These are phyloP conservation scores for Xenopus laevis DNA, from an alignment of 2,113 vertebrate species.

Conservation along the genomic window DNA sequence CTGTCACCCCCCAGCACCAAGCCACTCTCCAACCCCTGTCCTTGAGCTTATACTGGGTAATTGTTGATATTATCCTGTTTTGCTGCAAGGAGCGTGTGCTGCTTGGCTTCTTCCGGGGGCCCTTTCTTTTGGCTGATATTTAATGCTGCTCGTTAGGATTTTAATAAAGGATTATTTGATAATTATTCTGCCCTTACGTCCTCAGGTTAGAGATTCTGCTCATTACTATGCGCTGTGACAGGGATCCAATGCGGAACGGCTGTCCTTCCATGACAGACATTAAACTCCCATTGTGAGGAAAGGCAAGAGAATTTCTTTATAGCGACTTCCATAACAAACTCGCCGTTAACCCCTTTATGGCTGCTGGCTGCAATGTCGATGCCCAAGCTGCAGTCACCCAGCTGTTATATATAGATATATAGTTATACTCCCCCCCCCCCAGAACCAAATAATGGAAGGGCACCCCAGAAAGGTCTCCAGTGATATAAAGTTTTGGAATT, in stretches of 20 bases:
- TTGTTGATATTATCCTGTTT: constrained; percentile 36
- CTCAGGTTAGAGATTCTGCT: constrained; percentile 58
- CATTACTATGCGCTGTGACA: constrained; percentile 62
- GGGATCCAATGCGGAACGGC: constrained; percentile 39
- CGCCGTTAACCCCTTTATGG: background rate
- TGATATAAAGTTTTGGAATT: too few species aligned
- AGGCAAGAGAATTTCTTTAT: constrained; percentile 1
- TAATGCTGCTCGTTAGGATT: constrained; percentile 57
- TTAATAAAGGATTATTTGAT: constrained; percentile 64
- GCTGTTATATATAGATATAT: too few species aligned
- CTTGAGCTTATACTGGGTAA: constrained; percentile 28
- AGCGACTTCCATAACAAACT: constrained; percentile 4
- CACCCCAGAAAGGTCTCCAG: too few species aligned
- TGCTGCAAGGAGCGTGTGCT: background rate
- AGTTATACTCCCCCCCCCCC: too few species aligned
- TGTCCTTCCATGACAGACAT: constrained; percentile 49
- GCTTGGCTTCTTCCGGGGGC: background rate
- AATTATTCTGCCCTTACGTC: constrained; percentile 68
- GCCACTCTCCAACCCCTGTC: background rate
- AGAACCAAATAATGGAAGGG: too few species aligned
- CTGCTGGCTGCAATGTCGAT: background rate
- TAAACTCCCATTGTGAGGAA: constrained; percentile 41
- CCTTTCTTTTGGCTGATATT: constrained; percentile 41
- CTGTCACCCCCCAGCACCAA: constrained; percentile 21
- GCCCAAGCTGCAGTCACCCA: too few species aligned